Conservation (phyloP, 2,797 vertebrate species). For the Etheostoma nigrum region DNA sequence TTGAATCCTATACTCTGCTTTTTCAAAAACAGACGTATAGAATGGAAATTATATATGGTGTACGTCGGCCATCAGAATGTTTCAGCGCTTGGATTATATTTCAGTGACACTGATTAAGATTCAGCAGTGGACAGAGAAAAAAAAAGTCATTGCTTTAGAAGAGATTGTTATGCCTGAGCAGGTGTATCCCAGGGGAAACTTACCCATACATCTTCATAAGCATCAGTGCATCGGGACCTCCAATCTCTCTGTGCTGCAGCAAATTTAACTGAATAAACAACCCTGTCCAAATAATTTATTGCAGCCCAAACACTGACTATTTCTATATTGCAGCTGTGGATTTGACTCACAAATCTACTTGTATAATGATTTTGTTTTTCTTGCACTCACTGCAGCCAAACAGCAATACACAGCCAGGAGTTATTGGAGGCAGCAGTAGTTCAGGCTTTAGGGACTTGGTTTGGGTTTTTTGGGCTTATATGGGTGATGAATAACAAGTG, state of each 20-base stretch:
- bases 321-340: constrained; percentile 4
- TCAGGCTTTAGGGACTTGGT: too few relatives aligned
- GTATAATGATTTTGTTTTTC: background rate
- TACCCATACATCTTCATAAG: constrained; percentile 49
- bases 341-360: constrained; percentile 14
- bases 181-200: constrained; percentile 34
- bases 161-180: constrained; percentile 33
- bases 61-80: constrained; percentile 35
- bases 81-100: constrained; percentile 26
- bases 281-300: constrained; percentile 35
- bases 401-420: too few relatives aligned
- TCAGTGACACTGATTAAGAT: constrained; percentile 36
- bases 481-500: too few relatives aligned
- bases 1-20: constrained; percentile 21
- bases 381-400: background rate
- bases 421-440: too few relatives aligned
- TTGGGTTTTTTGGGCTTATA: too few relatives aligned
- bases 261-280: constrained; percentile 48
- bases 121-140: constrained; percentile 28
- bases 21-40: constrained; percentile 39
- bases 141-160: constrained; percentile 32
- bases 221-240: constrained; percentile 13
- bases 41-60: constrained; percentile 10
- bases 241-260: constrained; percentile 12
- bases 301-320: constrained; percentile 1